Evolutionary conservation across 2,888 invertebrate genomes (phyloP).

Genomic region (Erebia aethiops): DNA sequence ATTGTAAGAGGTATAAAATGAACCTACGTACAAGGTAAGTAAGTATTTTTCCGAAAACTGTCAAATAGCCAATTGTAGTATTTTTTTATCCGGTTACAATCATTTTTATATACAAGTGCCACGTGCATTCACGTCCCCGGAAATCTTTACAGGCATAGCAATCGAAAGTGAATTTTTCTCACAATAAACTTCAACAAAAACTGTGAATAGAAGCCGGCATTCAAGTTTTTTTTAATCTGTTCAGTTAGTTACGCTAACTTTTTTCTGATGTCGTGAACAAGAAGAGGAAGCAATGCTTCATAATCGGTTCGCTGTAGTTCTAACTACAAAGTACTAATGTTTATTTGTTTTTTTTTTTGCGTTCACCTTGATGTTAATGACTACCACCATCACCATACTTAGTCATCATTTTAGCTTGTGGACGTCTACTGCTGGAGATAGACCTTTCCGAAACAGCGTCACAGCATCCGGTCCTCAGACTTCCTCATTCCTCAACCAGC

Average conservation of each 20-base stretch:
- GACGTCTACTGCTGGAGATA: too few relatives aligned
- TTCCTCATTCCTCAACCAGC: too few relatives aligned
- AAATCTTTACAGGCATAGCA: not conserved
- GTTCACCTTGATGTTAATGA: too few relatives aligned
- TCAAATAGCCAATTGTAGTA: too few relatives aligned
- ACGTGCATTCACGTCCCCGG: not conserved
- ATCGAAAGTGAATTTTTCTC: not conserved
- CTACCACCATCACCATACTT: too few relatives aligned
- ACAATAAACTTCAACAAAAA: slow-evolving; percentile 13
- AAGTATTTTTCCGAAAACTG: too few relatives aligned
- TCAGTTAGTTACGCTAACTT: slow-evolving; percentile 4
- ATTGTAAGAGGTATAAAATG: too few relatives aligned
- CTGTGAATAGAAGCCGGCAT: slow-evolving; percentile 14
- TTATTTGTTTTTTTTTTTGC: not conserved
- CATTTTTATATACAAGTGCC: not conserved
- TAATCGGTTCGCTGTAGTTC: slow-evolving; percentile 22
- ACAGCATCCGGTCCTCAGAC: too few relatives aligned
- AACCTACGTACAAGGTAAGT: too few relatives aligned
- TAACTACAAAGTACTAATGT: slow-evolving; percentile 9
- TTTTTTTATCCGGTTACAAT: too few relatives aligned
- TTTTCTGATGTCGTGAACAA: slow-evolving; percentile 16
- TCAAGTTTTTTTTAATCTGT: slow-evolving; percentile 16
- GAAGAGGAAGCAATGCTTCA: slow-evolving; percentile 28
- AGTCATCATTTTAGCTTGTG: too few relatives aligned
- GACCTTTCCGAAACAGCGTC: too few relatives aligned